Base-by-base conservation (phyloP, 2,888 invertebrate genomes). In the Tipula unca region DNA sequence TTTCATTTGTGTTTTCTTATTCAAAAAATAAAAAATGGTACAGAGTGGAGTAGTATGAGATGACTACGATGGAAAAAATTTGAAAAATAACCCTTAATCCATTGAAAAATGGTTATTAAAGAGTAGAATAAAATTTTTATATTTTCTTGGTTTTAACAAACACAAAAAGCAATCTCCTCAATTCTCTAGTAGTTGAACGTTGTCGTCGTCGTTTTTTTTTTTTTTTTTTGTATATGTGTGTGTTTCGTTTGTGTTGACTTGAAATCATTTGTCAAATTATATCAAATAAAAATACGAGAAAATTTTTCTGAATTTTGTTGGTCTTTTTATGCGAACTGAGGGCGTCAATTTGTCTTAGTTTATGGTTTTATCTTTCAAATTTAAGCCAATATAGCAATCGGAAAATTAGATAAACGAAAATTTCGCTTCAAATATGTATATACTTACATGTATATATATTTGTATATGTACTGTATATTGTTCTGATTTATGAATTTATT, bases 41-140 rank as follows among this genome's bases (percentile, higher is more conserved):
- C 69, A 20, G 69, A 69, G 48, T 48, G n/a, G 69, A 48, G 48
- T 54, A 13, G 69, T 69, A 69, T 69, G 25, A 10, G 69, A 69
- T 69, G 69, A 69, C 69, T 69, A 25, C 25, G 69, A 69, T 69
- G 69, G 25, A 25, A 69, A 69, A 69, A 25, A 25, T 69, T 69
- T 69, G 69, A 69, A 69, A 69, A 69, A 69, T 69, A 69, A 69
- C 69, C 69, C 69, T 69, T 69, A 69, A 69, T 69, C 69, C 69
- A 69, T 69, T 69, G 69, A 69, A 69, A 69, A 69, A 69, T 69
- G 69, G 69, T 69, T 69, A 69, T 69, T 69, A 69, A 25, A 69
- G 69, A 69, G 69, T 69, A 69, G 69, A 20, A 69, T 69, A 69
- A 69, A 69, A 69, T 25, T 69, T 48, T 69, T 69, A 69, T 69